phyloP scores from a whole-genome alignment of 2,888 invertebrate genomes.

The Chrysina gloriosa region DNA sequence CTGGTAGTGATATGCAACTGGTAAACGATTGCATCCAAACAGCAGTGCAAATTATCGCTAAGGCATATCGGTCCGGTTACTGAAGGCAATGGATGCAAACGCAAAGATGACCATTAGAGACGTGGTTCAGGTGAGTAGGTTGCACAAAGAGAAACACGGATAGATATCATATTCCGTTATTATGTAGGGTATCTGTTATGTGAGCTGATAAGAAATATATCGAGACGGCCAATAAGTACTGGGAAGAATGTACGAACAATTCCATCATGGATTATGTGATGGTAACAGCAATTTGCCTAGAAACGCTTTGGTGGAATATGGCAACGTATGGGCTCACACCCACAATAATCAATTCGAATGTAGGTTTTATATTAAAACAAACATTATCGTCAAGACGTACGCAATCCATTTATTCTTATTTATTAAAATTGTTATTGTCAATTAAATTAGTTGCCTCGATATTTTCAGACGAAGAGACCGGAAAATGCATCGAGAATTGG shows the following conservation, averaged over 20 bases:
- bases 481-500: conserved; percentile 81
- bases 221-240: conserved; percentile 81
- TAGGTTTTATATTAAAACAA: too few species aligned
- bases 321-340: conserved; percentile 93
- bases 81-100: conserved; percentile 82
- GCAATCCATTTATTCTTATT: too few species aligned
- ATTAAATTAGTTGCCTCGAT: too few species aligned
- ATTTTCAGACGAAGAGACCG: conserved; percentile 86
- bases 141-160: too few species aligned
- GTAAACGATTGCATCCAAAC: conserved; percentile 83
- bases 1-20: conserved; percentile 82
- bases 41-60: conserved; percentile 85
- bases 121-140: conserved; percentile 78
- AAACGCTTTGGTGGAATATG: conserved; percentile 81
- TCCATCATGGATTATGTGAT: conserved; percentile 90
- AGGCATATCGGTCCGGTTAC: conserved; percentile 86
- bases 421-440: too few species aligned
- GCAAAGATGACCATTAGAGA: conserved; percentile 80
- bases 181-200: conserved; percentile 83
- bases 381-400: too few species aligned
- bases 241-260: conserved; percentile 86
- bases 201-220: conserved; percentile 78
- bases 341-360: conserved; percentile 90
- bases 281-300: conserved; percentile 81
- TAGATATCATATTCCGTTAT: conserved; percentile 28